Evolutionary conservation across 1,140 invertebrate species (phyloP).

Genomic region (Zaprionus davidi): DNA sequence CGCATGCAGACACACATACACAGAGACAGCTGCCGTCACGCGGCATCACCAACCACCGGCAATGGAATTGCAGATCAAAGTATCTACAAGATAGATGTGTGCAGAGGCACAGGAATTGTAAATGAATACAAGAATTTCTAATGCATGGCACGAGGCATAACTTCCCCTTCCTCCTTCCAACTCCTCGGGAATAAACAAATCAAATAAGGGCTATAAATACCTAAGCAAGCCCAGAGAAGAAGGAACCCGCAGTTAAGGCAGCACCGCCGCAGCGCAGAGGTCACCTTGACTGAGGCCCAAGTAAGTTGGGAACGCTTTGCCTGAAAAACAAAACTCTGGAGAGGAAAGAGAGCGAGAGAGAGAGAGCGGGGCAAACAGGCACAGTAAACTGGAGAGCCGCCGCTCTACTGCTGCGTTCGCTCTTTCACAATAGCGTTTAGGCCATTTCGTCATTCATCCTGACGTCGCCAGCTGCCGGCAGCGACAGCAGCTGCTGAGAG

Average conservation of each 20-base stretch:
- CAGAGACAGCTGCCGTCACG: conserved; percentile 44
- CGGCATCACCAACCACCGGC: conserved; percentile 42
- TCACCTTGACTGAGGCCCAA: conserved; percentile 72
- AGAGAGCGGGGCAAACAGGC: conserved; percentile 22
- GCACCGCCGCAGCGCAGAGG: conserved; percentile 45
- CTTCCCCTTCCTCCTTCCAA: neutral
- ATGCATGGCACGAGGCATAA: conserved; percentile 30
- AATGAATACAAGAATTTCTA: conserved; percentile 22
- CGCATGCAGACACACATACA: conserved; percentile 16
- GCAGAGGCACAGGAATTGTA: conserved; percentile 38
- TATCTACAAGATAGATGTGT: conserved; percentile 22
- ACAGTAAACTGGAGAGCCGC: conserved; percentile 22
- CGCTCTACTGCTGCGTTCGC: conserved; percentile 21
- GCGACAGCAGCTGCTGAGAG: conserved; percentile 39
- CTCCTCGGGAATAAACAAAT: conserved; percentile 47
- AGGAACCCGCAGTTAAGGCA: conserved; percentile 19
- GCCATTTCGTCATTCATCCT: conserved; percentile 79
- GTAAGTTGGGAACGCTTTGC: conserved; percentile 25
- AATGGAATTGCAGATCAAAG: conserved; percentile 51
- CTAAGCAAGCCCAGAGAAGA: neutral
- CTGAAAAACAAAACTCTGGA: conserved; percentile 61
- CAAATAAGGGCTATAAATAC: conserved; percentile 66
- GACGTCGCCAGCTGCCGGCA: conserved; percentile 35
- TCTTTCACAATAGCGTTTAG: conserved; percentile 63
- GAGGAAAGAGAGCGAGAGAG: conserved; percentile 32